These are phyloP conservation scores for Odontophorus gujanensis DNA, from an alignment of 2,113 vertebrate species.

Conservation along the genomic window DNA sequence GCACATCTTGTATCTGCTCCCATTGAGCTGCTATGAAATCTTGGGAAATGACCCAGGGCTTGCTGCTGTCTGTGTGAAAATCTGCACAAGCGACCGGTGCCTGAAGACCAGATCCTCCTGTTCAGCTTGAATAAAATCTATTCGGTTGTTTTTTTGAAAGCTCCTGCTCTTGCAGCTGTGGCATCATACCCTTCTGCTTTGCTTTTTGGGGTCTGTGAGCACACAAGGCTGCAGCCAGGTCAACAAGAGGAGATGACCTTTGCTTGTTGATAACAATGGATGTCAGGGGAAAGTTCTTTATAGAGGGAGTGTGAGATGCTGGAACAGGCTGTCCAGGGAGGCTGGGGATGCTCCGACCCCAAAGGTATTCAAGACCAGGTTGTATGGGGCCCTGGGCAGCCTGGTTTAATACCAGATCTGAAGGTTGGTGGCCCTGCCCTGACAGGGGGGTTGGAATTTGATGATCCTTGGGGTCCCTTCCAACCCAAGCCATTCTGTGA, in stretches of 20 bases:
- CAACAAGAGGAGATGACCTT: background rate
- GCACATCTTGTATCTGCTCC: background rate
- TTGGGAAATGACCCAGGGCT: accelerated
- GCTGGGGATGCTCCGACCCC: too few relatives aligned
- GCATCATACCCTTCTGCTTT: accelerated
- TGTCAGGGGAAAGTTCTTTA: too few relatives aligned
- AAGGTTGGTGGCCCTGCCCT: too few relatives aligned
- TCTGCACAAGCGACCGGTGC: background rate
- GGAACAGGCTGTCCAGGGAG: too few relatives aligned
- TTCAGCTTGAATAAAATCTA: background rate
- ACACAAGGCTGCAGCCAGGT: background rate
- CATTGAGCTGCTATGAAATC: accelerated
- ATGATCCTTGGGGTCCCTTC: too few relatives aligned
- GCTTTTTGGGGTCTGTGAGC: background rate
- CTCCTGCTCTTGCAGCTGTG: background rate
- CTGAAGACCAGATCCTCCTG: background rate
- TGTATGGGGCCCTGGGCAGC: too few relatives aligned
- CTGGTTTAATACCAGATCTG: too few relatives aligned
- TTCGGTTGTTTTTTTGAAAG: background rate
- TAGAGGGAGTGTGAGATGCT: too few relatives aligned
- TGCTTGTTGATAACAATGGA: too few relatives aligned
- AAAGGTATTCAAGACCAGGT: too few relatives aligned
- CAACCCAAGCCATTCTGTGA: too few relatives aligned
- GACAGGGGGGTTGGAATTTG: too few relatives aligned
- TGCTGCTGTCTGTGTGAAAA: background rate